Percentiles rank a stretch among this genome's conserved stretches.
These are phyloP conservation scores for Enhydra lutris DNA, from an alignment of 2,113 vertebrate genomes.

Conservation along the genomic window DNA sequence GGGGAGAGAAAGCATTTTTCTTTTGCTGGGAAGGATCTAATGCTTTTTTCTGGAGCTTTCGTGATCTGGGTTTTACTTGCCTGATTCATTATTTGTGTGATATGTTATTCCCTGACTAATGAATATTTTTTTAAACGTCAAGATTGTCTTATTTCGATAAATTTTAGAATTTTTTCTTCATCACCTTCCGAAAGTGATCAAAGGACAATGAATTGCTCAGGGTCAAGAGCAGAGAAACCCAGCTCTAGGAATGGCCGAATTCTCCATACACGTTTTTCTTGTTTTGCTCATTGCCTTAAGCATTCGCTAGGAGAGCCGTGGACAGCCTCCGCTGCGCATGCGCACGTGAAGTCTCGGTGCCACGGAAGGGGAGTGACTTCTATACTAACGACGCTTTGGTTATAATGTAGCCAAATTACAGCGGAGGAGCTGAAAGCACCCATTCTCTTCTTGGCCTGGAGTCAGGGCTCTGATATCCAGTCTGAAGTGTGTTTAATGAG, in stretches of 20 bases:
- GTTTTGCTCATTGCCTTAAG: slow-evolving; percentile 21
- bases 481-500: slow-evolving; percentile 81
- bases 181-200: slow-evolving; percentile 42
- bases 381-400: background rate
- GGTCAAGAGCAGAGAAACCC: background rate
- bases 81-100: background rate
- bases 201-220: slow-evolving; percentile 40
- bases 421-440: slow-evolving; percentile 77
- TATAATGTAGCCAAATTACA: background rate
- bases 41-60: background rate
- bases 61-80: background rate
- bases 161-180: background rate
- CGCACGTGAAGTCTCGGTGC: background rate
- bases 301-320: slow-evolving; percentile 4
- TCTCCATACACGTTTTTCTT: background rate
- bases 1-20: background rate
- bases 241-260: background rate
- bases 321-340: background rate
- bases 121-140: slow-evolving; percentile 40
- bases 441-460: slow-evolving; percentile 78
- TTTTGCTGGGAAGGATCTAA: background rate
- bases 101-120: background rate
- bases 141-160: slow-evolving; percentile 21
- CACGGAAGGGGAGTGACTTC: slow-evolving; percentile 28
- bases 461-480: slow-evolving; percentile 80